phyloP scores from a whole-genome alignment of 2,888 invertebrate genomes.

The Aethes cnicana region DNA sequence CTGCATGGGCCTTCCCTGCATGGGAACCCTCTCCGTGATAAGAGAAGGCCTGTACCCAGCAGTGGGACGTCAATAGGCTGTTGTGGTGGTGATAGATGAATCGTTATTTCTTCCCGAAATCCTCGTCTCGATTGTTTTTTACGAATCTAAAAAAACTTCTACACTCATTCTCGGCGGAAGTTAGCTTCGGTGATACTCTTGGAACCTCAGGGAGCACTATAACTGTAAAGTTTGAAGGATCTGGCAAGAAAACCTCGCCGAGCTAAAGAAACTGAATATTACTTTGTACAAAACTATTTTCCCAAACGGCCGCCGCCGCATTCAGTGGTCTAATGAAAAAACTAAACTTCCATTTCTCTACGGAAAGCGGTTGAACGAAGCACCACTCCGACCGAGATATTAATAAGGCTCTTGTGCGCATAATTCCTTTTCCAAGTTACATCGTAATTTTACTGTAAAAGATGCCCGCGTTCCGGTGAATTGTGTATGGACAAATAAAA shows the following conservation, averaged over 20 bases:
- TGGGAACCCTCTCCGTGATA: no score
- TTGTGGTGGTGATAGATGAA: no score
- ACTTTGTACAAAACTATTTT: constrained; percentile 12
- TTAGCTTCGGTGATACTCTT: constrained; percentile 10
- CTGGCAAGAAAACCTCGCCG: neutral
- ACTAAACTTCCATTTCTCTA: constrained; percentile 28
- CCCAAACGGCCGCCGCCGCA: constrained; percentile 13
- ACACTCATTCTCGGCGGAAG: constrained; percentile 8
- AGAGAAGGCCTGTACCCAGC: no score
- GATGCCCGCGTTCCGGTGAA: constrained; percentile 5
- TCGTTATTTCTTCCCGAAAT: neutral
- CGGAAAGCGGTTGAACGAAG: constrained; percentile 33
- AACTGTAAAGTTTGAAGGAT: constrained; percentile 16
- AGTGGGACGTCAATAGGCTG: no score
- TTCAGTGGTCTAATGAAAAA: constrained; percentile 33
- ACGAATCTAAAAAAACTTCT: constrained; percentile 10
- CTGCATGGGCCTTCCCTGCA: no score
- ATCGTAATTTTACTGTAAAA: constrained; percentile 30
- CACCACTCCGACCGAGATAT: constrained; percentile 32
- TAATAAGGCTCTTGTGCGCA: constrained; percentile 28
- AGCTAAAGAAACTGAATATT: constrained; percentile 13
- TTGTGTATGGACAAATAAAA: constrained; percentile 12
- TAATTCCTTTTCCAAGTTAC: constrained; percentile 33
- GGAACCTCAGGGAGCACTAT: neutral
- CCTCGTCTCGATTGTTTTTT: neutral